A percentile compares a stretch with the other conserved stretches of the same genome.
Evolutionary conservation across 2,888 invertebrate genomes (phyloP).

Genomic region (Chrysolina haemoptera): DNA sequence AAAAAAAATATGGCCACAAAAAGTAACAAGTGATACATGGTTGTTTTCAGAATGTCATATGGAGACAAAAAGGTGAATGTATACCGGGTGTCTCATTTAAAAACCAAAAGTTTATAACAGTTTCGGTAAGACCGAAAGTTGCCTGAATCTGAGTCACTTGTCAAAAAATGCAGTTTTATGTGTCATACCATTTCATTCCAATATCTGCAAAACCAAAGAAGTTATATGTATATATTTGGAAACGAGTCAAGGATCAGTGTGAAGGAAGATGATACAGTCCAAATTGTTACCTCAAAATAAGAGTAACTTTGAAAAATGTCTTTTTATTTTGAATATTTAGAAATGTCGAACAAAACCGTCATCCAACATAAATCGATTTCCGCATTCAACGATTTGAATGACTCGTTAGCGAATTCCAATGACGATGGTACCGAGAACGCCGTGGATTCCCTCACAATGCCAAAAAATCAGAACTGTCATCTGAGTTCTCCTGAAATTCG

Average conservation of each 20-base stretch:
- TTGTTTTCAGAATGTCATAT: no score
- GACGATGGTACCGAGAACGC: conserved; percentile 19
- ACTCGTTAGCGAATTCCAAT: conserved; percentile 9
- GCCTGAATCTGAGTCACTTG: no score
- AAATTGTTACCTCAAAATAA: neutral
- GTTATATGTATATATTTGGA: no score
- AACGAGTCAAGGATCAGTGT: neutral
- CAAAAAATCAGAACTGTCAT: conserved; percentile 32
- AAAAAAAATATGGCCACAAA: no score
- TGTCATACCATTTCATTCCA: no score
- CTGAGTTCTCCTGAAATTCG: conserved; percentile 64
- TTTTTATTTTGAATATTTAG: conserved; percentile 19
- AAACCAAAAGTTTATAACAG: no score
- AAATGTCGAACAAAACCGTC: conserved; percentile 24
- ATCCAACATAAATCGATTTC: neutral
- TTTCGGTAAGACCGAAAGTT: no score
- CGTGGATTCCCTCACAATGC: conserved; percentile 27
- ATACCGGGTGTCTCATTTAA: no score
- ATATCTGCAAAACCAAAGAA: no score
- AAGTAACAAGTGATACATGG: no score
- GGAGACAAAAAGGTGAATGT: no score
- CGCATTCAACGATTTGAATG: conserved; percentile 18
- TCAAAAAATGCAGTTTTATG: no score
- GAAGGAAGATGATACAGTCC: neutral
- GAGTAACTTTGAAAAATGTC: neutral